phyloP scores from a whole-genome alignment of 2,113 vertebrate species.

The Otocyon megalotis region DNA sequence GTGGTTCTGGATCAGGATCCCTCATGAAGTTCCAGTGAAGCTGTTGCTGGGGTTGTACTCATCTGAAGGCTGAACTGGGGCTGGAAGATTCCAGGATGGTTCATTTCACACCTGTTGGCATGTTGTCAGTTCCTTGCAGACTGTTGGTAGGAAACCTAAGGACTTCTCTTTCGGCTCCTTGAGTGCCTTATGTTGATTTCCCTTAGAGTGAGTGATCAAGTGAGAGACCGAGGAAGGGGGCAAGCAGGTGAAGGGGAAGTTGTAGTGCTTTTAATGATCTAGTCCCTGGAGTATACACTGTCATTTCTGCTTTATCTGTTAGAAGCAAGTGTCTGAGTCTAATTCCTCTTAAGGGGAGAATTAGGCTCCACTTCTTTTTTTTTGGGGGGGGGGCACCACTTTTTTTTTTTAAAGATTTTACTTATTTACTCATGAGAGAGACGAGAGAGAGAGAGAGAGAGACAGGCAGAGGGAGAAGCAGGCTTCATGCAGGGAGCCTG shows the following conservation, averaged over 20 bases:
- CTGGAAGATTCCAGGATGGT: background rate
- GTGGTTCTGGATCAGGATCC: background rate
- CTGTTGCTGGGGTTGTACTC: background rate
- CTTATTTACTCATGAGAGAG: no score
- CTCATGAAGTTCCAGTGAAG: background rate
- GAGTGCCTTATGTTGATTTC: background rate
- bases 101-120: background rate
- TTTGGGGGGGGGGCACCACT: background rate
- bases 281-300: background rate
- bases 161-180: background rate
- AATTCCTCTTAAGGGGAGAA: background rate
- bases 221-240: background rate
- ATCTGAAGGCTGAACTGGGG: background rate
- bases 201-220: background rate
- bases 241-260: background rate
- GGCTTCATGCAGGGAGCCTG: no score
- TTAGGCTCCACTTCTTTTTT: background rate
- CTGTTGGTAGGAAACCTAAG: background rate
- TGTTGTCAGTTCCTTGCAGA: background rate
- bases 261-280: background rate
- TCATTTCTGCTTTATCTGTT: background rate
- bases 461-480: no score
- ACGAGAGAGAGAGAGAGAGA: no score
- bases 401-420: no score
- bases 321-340: conserved; percentile 6